Evolutionary conservation across 1,140 invertebrate species (phyloP), one percentile per base, ranked within the genome.

Genomic region (Dolichoris vasculosae): DNA sequence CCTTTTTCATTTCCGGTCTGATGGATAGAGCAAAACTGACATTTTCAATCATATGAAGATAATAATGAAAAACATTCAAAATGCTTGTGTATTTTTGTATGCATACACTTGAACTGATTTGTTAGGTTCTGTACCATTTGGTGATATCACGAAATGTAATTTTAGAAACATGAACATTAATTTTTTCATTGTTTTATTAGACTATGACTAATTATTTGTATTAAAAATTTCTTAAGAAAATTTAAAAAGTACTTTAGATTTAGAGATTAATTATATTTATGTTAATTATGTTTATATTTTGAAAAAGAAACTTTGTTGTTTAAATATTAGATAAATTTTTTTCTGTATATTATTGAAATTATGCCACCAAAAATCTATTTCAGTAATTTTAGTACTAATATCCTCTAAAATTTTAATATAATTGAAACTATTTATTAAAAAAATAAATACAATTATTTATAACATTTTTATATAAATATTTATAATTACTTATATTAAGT

Each of bases 1-100:
- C 90, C 90, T 85, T 88, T 86, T 82, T 89, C 86, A 88, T 89
- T 90, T 90, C 89, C 90, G 88, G 78, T 9, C 7, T 32, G 89
- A 55, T 23, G 59, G 75, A 87, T 86, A 84, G 83, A 87, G 84
- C 8, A 89, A 89, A 88, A 88, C 84, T 90, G 88, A 90, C 89
- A 87, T 87, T 89, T 88, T 78, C 86, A 87, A 86, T 90, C 87
- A 89, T 88, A 69, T 23, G 35, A 38, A 1, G 40, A 69, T 17
- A 69, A 38, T 69, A 38, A 38, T 38, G 32, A 69, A 15, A 15
- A 38, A 69, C 20, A 69, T 38, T 69, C 15, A 35, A 35, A 35
- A 67, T 30, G 6, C 20, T 35, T 69, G 67, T 38, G 2, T 40
- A 40, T 69, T 69, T 38, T 38, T 7, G 13, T 20, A 69, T 38